Percentiles rank a stretch among this genome's conserved stretches.
Evolutionary conservation across 2,113 vertebrate species (phyloP).

Genomic region (Melospiza melodia): DNA sequence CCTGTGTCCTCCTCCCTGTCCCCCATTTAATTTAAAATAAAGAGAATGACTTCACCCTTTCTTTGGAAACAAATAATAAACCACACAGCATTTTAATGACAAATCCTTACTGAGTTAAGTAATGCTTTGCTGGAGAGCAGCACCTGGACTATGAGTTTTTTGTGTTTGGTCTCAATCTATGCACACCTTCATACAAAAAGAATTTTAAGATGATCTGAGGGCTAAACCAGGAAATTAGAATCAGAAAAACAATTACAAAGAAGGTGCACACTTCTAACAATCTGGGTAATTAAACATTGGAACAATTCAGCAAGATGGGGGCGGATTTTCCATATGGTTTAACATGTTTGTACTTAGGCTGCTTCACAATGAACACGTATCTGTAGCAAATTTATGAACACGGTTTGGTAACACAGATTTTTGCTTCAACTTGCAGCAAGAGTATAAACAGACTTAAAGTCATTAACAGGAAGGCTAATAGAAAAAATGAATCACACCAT

Average conservation of each 20-base stretch:
- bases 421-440: conserved; percentile 15
- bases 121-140: not conserved
- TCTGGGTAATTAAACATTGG: conserved; percentile 25
- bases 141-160: not conserved
- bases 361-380: not conserved
- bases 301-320: not conserved
- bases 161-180: not conserved
- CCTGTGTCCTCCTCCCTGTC: rapidly evolving
- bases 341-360: conserved; percentile 19
- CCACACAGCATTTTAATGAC: not conserved
- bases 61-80: not conserved
- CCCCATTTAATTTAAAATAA: not conserved
- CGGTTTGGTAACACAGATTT: not conserved
- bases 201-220: not conserved
- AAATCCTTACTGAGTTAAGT: not conserved
- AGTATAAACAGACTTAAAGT: not conserved
- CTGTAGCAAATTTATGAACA: conserved; percentile 5
- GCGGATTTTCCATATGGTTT: conserved; percentile 1
- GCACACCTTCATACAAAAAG: not conserved
- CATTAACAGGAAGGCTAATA: not conserved
- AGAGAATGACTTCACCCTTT: not conserved
- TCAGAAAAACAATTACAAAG: not conserved
- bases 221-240: not conserved
- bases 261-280: not conserved
- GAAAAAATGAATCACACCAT: not conserved